These are phyloP conservation scores for Diabrotica virgifera DNA, from an alignment of 1,140 invertebrate genomes.

Conservation along the genomic window DNA sequence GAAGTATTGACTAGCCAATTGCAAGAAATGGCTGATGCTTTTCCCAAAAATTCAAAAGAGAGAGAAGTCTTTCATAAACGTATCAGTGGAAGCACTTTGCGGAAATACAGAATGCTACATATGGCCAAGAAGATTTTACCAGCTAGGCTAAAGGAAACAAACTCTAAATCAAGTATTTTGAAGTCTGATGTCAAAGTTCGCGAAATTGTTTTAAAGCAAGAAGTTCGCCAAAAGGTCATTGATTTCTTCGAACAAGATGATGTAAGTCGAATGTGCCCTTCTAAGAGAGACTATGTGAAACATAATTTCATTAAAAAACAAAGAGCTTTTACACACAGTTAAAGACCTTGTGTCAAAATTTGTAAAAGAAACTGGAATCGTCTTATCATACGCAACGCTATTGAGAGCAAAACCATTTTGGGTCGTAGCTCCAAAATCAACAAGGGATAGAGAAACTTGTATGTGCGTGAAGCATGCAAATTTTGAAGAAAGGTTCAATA, in stretches of 20 bases:
- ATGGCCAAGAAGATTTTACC: slow-evolving; percentile 1
- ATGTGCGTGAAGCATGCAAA: slow-evolving; percentile 35
- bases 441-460: slow-evolving; percentile 31
- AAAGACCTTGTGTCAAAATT: background rate
- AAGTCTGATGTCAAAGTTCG: slow-evolving; percentile 33
- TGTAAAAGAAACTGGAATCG: too few relatives aligned
- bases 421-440: slow-evolving; percentile 14
- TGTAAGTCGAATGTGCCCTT: slow-evolving; percentile 32
- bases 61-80: slow-evolving; percentile 19
- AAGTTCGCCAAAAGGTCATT: slow-evolving; percentile 31
- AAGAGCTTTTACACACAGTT: slow-evolving; percentile 10
- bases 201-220: slow-evolving; percentile 27
- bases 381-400: too few relatives aligned
- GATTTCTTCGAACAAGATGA: slow-evolving; percentile 21
- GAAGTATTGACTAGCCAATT: slow-evolving; percentile 15
- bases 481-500: slow-evolving; percentile 18
- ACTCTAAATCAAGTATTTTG: slow-evolving; percentile 17
- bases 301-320: too few relatives aligned
- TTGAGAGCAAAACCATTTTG: slow-evolving; percentile 15
- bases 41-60: slow-evolving; percentile 17
- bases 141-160: slow-evolving; percentile 23
- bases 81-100: slow-evolving; percentile 4
- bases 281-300: slow-evolving; percentile 28
- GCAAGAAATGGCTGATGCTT: slow-evolving; percentile 4
- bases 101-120: slow-evolving; percentile 19